Conservation (phyloP, 2,888 invertebrate genomes). For the Parapristionchus giblindavisi region DNA sequence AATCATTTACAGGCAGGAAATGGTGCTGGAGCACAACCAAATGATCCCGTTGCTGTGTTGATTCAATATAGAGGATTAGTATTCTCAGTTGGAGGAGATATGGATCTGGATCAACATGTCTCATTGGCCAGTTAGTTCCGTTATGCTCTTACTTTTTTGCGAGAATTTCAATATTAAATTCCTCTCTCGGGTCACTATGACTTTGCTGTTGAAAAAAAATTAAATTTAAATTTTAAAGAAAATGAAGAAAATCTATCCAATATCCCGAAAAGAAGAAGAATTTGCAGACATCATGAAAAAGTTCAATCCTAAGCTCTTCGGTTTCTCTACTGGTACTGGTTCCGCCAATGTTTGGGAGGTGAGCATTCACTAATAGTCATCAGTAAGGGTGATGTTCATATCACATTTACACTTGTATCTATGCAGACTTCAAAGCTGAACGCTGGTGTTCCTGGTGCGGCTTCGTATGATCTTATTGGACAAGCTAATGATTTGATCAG, state of each 20-base stretch:
- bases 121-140: slow-evolving; percentile 53
- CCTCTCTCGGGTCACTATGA: no score
- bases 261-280: no score
- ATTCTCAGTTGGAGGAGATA: slow-evolving; percentile 60
- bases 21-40: slow-evolving; percentile 57
- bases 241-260: no score
- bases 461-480: slow-evolving; percentile 47
- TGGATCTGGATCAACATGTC: slow-evolving; percentile 53
- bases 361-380: background rate
- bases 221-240: background rate
- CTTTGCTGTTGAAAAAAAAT: no score
- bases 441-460: slow-evolving; percentile 59
- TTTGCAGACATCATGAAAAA: slow-evolving; percentile 77
- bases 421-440: slow-evolving; percentile 49
- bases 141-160: no score
- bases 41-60: slow-evolving; percentile 56
- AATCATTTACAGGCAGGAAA: slow-evolving; percentile 52
- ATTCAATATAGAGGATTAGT: slow-evolving; percentile 62
- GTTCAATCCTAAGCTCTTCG: slow-evolving; percentile 79
- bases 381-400: no score
- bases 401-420: no score
- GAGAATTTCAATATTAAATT: no score
- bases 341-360: slow-evolving; percentile 60
- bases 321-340: slow-evolving; percentile 57
- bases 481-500: slow-evolving; percentile 56